phyloP scores from a whole-genome alignment of 2,888 invertebrate species.

The Drosophila merina region DNA sequence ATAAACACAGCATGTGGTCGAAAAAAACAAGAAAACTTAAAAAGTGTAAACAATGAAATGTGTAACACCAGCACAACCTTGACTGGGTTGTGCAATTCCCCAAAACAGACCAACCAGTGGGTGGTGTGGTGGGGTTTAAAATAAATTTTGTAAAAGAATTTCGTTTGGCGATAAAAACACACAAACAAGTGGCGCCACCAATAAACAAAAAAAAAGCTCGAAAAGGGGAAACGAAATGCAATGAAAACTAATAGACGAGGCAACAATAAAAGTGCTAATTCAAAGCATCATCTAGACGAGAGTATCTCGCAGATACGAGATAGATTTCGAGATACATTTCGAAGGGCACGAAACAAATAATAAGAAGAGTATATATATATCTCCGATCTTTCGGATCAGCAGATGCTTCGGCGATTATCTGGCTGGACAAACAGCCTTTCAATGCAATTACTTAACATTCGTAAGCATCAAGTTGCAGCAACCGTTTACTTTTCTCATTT shows the following conservation, averaged over 20 bases:
- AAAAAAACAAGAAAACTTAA: not conserved
- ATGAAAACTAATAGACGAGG: slow-evolving; percentile 11
- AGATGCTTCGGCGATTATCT: slow-evolving; percentile 24
- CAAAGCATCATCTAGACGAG: not conserved
- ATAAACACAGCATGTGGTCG: slow-evolving; percentile 45
- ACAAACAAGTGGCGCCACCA: slow-evolving; percentile 47
- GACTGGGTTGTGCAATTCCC: slow-evolving; percentile 54
- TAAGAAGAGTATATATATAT: not conserved
- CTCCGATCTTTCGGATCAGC: slow-evolving; percentile 6
- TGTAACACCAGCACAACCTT: slow-evolving; percentile 56
- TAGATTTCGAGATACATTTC: no score
- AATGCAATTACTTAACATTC: slow-evolving; percentile 49
- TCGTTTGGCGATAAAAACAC: slow-evolving; percentile 35
- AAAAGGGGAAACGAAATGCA: not conserved
- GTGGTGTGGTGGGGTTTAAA: slow-evolving; percentile 7
- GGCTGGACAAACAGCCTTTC: slow-evolving; percentile 16
- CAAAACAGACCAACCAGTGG: slow-evolving; percentile 6
- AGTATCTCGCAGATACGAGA: slow-evolving; percentile 15
- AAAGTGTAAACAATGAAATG: slow-evolving; percentile 37
- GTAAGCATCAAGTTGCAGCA: slow-evolving; percentile 39
- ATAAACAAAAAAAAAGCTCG: slow-evolving; percentile 16
- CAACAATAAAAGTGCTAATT: slow-evolving; percentile 12
- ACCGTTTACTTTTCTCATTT: slow-evolving; percentile 57
- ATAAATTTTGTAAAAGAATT: slow-evolving; percentile 38
- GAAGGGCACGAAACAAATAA: not conserved